phyloP scores from a whole-genome alignment of 2,113 vertebrate species.

The Macquaria australasica region DNA sequence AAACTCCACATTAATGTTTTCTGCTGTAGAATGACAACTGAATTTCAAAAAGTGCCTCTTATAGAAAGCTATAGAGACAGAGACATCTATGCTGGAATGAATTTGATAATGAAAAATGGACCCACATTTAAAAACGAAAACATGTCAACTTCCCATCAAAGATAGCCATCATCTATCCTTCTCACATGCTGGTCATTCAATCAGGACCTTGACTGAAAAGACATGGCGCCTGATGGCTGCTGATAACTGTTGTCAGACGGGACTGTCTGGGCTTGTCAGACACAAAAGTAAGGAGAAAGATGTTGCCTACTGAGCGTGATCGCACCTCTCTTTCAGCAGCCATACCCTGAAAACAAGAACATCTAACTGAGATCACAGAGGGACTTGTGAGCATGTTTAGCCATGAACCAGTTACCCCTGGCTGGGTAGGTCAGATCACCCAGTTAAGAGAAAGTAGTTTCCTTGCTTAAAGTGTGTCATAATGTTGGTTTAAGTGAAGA shows the following conservation, averaged over 20 bases:
- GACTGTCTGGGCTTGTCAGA: conserved; percentile 49
- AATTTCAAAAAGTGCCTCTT: background rate
- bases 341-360: conserved; percentile 24
- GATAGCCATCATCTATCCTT: conserved; percentile 12
- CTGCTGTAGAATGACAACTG: background rate
- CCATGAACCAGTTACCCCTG: background rate
- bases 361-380: conserved; percentile 24
- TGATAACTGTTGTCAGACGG: conserved; percentile 25
- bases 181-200: conserved; percentile 28
- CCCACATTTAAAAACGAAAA: conserved; percentile 18
- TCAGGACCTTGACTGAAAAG: conserved; percentile 10
- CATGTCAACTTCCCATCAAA: background rate
- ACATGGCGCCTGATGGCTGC: conserved; percentile 18
- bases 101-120: background rate
- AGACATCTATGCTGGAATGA: background rate
- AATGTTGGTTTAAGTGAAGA: background rate
- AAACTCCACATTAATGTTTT: background rate
- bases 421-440: background rate
- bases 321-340: conserved; percentile 8
- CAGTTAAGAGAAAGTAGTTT: background rate
- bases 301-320: conserved; percentile 29
- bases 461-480: background rate
- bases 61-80: background rate
- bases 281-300: conserved; percentile 25
- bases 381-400: conserved; percentile 11